Evolutionary conservation across 2,113 vertebrate species (phyloP).

Genomic region (Notechis scutatus): DNA sequence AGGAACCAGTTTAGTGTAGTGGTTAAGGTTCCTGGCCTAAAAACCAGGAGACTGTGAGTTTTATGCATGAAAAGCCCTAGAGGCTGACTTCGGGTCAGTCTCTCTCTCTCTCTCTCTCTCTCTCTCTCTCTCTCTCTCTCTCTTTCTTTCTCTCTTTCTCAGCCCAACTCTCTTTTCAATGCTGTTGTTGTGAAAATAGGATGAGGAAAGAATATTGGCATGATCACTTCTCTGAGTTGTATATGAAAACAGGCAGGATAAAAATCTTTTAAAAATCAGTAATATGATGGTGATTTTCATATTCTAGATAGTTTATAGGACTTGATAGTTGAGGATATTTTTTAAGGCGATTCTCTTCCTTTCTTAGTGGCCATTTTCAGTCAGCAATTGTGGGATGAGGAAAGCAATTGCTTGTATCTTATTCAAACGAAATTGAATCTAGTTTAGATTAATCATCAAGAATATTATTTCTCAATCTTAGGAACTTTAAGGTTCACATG

Average conservation of each 20-base stretch:
- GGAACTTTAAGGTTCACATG: neutral
- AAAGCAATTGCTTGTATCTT: neutral
- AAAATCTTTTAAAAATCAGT: too few relatives aligned
- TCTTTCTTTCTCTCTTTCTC: too few relatives aligned
- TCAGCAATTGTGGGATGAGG: neutral
- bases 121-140: too few relatives aligned
- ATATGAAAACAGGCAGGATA: too few relatives aligned
- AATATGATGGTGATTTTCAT: neutral
- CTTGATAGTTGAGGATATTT: neutral
- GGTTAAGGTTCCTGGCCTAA: too few relatives aligned
- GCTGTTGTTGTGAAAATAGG: neutral
- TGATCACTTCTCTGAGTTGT: too few relatives aligned
- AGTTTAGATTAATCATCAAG: neutral
- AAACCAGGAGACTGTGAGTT: too few relatives aligned
- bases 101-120: too few relatives aligned
- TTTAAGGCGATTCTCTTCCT: neutral
- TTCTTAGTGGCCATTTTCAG: neutral
- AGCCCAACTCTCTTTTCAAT: neutral
- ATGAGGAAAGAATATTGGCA: neutral
- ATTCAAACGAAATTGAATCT: neutral
- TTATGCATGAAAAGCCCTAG: too few relatives aligned
- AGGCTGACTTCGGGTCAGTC: too few relatives aligned
- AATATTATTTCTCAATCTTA: neutral
- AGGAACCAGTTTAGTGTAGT: too few relatives aligned
- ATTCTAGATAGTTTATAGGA: neutral